Conservation (phyloP, 2,888 invertebrate species). For the Fragum whitleyi region DNA sequence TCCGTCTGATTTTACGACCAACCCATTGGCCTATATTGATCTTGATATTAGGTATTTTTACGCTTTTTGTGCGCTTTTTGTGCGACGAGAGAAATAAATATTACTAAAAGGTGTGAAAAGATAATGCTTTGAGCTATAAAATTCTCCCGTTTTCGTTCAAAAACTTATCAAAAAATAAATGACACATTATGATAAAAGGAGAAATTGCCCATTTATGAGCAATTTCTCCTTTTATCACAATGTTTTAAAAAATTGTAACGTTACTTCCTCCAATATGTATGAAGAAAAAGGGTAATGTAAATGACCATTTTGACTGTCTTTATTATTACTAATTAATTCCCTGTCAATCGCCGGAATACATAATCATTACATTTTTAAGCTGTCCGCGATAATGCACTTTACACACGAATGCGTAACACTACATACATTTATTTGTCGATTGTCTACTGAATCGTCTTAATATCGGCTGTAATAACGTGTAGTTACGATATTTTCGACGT, state of each 20-base stretch:
- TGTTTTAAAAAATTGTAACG: too few relatives aligned
- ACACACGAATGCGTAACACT: neutral
- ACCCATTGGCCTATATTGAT: neutral
- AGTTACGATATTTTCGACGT: too few relatives aligned
- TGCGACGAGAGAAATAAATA: too few relatives aligned
- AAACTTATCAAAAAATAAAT: too few relatives aligned
- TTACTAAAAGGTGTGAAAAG: too few relatives aligned
- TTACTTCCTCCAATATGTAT: neutral
- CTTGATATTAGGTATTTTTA: neutral
- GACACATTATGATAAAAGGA: too few relatives aligned
- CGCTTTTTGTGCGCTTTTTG: neutral
- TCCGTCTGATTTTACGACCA: neutral
- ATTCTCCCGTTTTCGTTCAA: too few relatives aligned
- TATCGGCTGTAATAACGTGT: too few relatives aligned
- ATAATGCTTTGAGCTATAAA: too few relatives aligned
- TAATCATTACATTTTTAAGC: neutral
- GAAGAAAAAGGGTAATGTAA: neutral
- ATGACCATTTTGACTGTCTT: neutral
- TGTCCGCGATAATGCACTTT: neutral
- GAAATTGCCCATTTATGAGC: too few relatives aligned
- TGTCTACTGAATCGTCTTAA: too few relatives aligned
- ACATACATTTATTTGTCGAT: neutral
- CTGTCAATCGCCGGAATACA: neutral
- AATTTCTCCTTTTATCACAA: too few relatives aligned
- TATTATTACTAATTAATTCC: neutral